phyloP scores from a whole-genome alignment of 2,797 vertebrate species.

The Galagoides demidoff region DNA sequence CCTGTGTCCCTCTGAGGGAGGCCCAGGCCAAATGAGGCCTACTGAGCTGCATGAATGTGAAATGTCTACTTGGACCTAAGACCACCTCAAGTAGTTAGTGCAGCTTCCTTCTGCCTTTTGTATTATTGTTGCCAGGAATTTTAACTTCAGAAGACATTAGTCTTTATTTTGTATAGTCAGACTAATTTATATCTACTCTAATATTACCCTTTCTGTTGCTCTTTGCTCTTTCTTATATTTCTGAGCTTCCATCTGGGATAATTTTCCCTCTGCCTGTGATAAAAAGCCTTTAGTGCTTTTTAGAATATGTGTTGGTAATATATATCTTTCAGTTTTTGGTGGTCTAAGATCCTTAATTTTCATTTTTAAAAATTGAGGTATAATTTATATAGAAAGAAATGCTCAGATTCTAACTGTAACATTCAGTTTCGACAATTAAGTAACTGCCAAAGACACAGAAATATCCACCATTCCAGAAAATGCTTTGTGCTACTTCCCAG shows the following conservation, averaged over 20 bases:
- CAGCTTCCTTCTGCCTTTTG: neutral
- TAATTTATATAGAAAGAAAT: constrained; percentile 34
- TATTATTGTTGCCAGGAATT: neutral
- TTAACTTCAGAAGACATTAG: neutral
- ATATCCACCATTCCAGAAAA: constrained; percentile 2
- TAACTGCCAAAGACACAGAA: neutral
- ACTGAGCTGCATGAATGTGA: neutral
- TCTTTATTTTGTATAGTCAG: neutral
- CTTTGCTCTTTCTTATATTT: neutral
- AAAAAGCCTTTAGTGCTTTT: neutral
- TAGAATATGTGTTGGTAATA: neutral
- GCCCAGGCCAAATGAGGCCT: too few relatives aligned
- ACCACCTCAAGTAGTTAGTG: accelerated
- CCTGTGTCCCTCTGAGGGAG: neutral
- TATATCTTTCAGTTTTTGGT: neutral
- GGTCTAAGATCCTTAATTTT: constrained; percentile 22
- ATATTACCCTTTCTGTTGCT: neutral
- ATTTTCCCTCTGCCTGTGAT: neutral
- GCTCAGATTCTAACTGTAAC: neutral
- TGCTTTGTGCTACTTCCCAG: neutral
- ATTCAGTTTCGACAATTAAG: constrained; percentile 6
- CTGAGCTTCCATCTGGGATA: neutral
- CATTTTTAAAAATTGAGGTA: neutral
- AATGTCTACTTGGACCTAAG: neutral
- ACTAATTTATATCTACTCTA: neutral